Evolutionary conservation across 2,888 invertebrate genomes (phyloP), one percentile per base, ranked within the genome.

Genomic region (Noctuana brunneofusca): DNA sequence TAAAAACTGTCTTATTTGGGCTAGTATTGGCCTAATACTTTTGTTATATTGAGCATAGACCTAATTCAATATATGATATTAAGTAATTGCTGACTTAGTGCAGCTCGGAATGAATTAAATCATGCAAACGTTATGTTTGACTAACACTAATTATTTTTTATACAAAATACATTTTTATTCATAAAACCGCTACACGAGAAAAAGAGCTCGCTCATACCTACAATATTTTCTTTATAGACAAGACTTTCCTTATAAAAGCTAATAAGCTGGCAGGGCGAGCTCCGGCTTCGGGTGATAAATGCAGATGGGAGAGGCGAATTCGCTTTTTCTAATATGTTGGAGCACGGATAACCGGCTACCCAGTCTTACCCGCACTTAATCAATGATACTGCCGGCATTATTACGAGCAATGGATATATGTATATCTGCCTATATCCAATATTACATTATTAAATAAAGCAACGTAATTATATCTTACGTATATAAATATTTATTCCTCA

Each of bases 231-330:
- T 35, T 49, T 20, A 49, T 49, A 24, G 35, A 50, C 32, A 58
- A 41, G 12, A 58, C 50, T 41, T 58, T 50, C 58, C 43, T 59
- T 59, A 52, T 52, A 52, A 59, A 58, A 52, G 58, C 14, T 59
- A 59, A 59, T 59, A 59, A 59, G 52, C 58, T 59, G 58, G 52
- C 58, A 50, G 18, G 58, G 52, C 50, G 30, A 30, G 53, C 53
- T 9, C 14, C 22, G n/a, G 41, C 52, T n/a, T 35, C 35, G 38
- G 30, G 43, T 43, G 52, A 52, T 59, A 59, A 52, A 50, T 41
- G 58, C 38, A 50, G 58, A 58, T 58, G 27, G 27, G 43, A 52
- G 18, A 18, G 30, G 43, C 14, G 12, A 59, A 30, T 59, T 53
- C 27, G 30, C 52, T 59, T 50, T 59, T 53, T 14, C 14, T 49